Conservation (phyloP, 2,113 vertebrate species). For the Lepisosteus oculatus region DNA sequence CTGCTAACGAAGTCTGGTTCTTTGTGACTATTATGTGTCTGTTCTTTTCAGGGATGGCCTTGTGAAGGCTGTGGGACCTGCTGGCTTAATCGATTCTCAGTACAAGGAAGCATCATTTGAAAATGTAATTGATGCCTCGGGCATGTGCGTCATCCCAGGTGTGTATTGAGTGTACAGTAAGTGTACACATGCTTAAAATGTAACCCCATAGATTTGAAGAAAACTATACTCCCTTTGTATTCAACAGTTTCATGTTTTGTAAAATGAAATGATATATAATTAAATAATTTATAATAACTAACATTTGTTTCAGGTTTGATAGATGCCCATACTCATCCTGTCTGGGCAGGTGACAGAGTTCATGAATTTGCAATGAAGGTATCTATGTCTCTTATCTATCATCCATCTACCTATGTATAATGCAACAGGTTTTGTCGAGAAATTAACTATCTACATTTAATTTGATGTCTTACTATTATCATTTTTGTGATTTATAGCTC, state of each 20-base stretch:
- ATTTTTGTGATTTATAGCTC: too few species aligned
- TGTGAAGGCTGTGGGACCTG: constrained; percentile 79
- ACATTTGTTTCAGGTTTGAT: constrained; percentile 77
- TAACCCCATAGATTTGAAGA: neutral
- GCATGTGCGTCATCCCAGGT: constrained; percentile 91
- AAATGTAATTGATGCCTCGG: constrained; percentile 81
- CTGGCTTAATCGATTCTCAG: constrained; percentile 63
- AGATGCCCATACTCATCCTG: constrained; percentile 93
- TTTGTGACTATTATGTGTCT: rapidly evolving
- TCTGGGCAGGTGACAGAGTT: constrained; percentile 94
- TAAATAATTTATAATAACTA: neutral
- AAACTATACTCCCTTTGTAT: too few species aligned
- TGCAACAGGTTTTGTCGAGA: too few species aligned
- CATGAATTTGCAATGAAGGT: constrained; percentile 99
- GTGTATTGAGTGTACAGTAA: constrained; percentile 27
- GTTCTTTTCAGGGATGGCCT: constrained; percentile 72
- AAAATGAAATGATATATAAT: too few species aligned
- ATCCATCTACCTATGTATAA: too few species aligned
- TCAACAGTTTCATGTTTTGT: too few species aligned
- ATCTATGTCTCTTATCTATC: too few species aligned
- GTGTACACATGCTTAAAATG: too few species aligned
- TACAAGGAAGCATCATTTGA: constrained; percentile 76
- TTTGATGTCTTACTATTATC: too few species aligned
- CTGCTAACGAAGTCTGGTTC: neutral
- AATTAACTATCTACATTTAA: too few species aligned